Conservation (phyloP, 2,888 invertebrate genomes). For the Pharmacophagus antenor region DNA sequence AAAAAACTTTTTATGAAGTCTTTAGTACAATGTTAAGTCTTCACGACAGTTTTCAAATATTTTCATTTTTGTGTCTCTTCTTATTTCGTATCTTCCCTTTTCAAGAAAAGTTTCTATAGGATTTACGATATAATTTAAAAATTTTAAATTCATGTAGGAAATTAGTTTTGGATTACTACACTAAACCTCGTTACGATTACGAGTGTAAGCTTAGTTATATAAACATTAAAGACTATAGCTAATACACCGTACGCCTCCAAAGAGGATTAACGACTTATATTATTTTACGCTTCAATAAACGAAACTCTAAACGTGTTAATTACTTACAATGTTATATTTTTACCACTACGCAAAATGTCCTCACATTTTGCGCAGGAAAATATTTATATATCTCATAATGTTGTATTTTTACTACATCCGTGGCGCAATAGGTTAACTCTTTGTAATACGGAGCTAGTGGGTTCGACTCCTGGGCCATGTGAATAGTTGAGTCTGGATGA, state of each 20-base stretch:
- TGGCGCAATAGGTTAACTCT: no score
- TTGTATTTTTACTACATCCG: no score
- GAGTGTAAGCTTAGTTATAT: constrained; percentile 10
- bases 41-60: no score
- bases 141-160: constrained; percentile 2
- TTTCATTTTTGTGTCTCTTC: no score
- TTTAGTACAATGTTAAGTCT: no score
- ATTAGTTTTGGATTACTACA: constrained; percentile 8
- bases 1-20: no score
- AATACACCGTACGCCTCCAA: constrained; percentile 20
- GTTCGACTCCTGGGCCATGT: no score
- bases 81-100: no score
- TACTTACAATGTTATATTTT: not conserved
- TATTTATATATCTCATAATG: no score
- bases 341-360: not conserved
- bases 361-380: no score
- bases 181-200: constrained; percentile 13
- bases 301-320: constrained; percentile 14
- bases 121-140: not conserved
- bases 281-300: constrained; percentile 17
- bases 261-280: constrained; percentile 23
- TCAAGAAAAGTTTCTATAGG: not conserved
- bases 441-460: no score
- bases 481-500: no score
- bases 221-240: constrained; percentile 10